Base-by-base conservation (phyloP, 2,797 vertebrate species). In the Gymnoscopelus microlampas region DNA sequence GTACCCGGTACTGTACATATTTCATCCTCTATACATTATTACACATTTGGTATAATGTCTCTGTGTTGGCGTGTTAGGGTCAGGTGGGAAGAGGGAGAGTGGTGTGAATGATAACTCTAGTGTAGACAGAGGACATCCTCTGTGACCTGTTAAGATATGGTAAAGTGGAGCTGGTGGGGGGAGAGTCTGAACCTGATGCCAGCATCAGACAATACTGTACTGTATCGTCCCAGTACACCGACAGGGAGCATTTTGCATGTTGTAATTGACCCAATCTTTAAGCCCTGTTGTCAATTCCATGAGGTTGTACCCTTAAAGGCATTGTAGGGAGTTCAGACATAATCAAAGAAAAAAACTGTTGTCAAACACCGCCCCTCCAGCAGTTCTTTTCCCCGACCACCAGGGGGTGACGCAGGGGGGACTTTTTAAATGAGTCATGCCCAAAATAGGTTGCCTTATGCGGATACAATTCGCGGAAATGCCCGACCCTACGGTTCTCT, bases 181-280 rank as follows among this genome's bases (percentile, higher is more conserved):
- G 24, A 19, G 15, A 53, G 50, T 26, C 6, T 47, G 15, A 49
- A 61, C 67, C 47, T 53, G 79, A 69, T 3, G 39, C 9, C 39
- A 44, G 8, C 7, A 44, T 44, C 39, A 44, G 39, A 44, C 39
- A 70, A 61, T 47, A 58, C 66, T 62, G 60, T 60, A 72, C 77
- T 79, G 77, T 59, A 14, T 4, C 12, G 4, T 14, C 12, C 50
- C n/a, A n/a, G 14, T 15, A 13, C n/a, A 51, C 12, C 77, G 47
- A 73, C 68, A 74, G 53, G 70, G 72, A 83, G 71, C 51, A 24
- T 63, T 77, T 81, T 77, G 5, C 76, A 83, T 79, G 71, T 80
- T 65, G 69, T 74, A 85, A 87, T 88, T 79, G 82, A 90, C 89
- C 2, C 12, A 56, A 79, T 73, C 70, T 85, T 80, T 77, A 9